Conservation (phyloP, 2,113 vertebrate genomes). For the Willisornis vidua region DNA sequence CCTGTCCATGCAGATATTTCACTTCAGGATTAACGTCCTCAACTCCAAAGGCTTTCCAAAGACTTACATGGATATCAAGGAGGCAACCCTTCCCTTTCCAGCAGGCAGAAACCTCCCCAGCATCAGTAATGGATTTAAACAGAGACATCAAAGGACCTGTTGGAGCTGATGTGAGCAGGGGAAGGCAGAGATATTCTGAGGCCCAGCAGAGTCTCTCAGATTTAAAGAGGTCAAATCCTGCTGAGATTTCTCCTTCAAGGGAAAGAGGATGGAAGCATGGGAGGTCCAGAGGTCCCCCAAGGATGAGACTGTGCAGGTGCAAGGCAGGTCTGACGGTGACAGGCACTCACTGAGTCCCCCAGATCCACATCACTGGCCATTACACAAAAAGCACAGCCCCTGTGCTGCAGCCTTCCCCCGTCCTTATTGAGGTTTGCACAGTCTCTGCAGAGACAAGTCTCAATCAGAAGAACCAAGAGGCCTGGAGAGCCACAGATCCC, state of each 20-base stretch:
- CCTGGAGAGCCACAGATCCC: neutral
- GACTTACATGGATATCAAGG: neutral
- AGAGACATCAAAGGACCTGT: constrained; percentile 34
- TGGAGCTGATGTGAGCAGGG: constrained; percentile 14
- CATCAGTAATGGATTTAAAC: constrained; percentile 18
- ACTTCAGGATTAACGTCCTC: constrained; percentile 7
- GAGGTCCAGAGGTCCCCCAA: neutral
- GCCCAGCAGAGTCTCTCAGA: neutral
- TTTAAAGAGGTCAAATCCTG: neutral
- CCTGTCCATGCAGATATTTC: neutral
- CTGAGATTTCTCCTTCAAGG: neutral
- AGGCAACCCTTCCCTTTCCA: neutral
- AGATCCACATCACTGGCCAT: neutral
- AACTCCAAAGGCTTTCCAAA: constrained; percentile 8
- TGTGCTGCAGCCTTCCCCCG: too few species aligned
- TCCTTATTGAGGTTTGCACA: constrained; percentile 44
- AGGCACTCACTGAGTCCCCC: neutral
- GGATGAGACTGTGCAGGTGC: neutral
- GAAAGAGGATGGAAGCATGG: neutral
- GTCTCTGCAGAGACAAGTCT: constrained; percentile 21
- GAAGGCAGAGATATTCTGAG: neutral
- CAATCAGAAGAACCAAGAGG: neutral
- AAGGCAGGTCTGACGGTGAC: neutral
- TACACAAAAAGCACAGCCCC: too few species aligned
- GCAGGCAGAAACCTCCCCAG: neutral